Evolutionary conservation across 2,797 vertebrate genomes (phyloP), one percentile per base, ranked within the genome.

Genomic region (Sitta carolinensis): DNA sequence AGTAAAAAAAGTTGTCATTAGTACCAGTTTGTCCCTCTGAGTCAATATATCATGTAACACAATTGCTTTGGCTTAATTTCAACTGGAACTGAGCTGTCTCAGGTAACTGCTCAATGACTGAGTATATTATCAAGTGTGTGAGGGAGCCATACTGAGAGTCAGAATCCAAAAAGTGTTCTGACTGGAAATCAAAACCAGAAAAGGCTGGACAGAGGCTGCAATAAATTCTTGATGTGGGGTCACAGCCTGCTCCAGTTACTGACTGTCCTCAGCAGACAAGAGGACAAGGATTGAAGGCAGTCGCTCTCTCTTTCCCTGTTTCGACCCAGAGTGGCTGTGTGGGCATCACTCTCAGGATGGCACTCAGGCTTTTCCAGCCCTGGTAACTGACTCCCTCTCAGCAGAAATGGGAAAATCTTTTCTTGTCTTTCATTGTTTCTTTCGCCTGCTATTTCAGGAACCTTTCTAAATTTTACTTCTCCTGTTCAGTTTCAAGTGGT

Each of bases 291-390:
- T 13, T 11, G 40, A 89, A 75, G 48, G 32, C 26, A 25, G 13
- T 40, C 51, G 7, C 27, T 58, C 32, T 74, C 22, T 13, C 5
- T 4, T 13, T 72, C 52, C 26, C 36, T 2, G 0, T 42, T 63
- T 61, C 0, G 1, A 13, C 4, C 7, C 26, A 7, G 11, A 13
- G 18, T 34, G 27, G 14, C 32, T 77, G 8, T 1, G 1, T 22
- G 30, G 36, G 9, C 13, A 20, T 16, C 25, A 5, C 17, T 40
- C 23, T 67, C 2, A 4, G 48, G 26, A 5, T 42, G 15, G 15
- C 26, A 36, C 6, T 5, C 29, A 55, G 50, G 11, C 20, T 58
- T 62, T 70, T 72, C n/a, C 64, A 84, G 36, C 52, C 38, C 16
- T 57, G 47, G 42, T 5, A 68, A 43, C 16, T 4, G 3, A 36